Base-by-base conservation (phyloP, 2,888 invertebrate genomes). In the Caenorhabditis wallacei region DNA sequence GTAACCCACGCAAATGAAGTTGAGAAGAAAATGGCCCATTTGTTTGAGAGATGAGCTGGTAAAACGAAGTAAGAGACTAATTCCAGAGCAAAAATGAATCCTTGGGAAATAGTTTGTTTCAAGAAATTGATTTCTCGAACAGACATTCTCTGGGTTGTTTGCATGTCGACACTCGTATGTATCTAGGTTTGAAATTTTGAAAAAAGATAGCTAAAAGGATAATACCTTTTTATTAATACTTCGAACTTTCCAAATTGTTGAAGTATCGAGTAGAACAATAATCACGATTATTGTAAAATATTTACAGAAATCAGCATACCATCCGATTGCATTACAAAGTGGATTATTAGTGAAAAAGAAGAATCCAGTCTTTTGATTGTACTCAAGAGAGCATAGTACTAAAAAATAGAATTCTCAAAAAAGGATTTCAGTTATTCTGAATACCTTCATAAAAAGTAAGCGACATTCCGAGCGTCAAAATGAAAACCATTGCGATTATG, bases 251-350 rank as follows among this genome's bases (percentile, higher is more conserved):
- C 43, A 48, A n/a, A 78, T 46, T 3, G 78, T 78, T n/a, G 54
- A 26, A n/a, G 70, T 63, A 20, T 78, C 70, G 5, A 78, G 43
- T 35, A 63, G 18, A 8, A 70, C 70, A 24, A 78, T 78, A 46
- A 54, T 24, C 4, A 46, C 8, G 7, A 78, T 48, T 30, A 64
- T 70, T 10, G 40, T 48, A 24, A 70, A 54, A 56, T 78, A 64
- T 48, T 78, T 78, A 35, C 63, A 70, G 18, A 78, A 78, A 54
- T 69, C 69, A 4, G 69, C 69, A 53, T 78, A 78, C 78, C 78
- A 78, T 4, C 63, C 56, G 20, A 78, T 63, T 0, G 63, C 20
- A 26, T 35, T 24, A 18, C 78, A 78, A 13, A 78, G 40, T 3
- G 61, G 63, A 18, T 54, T 70, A 37, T 40, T 48, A 1, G 70